Evolutionary conservation across 1,140 invertebrate species (phyloP), one percentile per base, ranked within the genome.

Genomic region (Heliconius nattereri): DNA sequence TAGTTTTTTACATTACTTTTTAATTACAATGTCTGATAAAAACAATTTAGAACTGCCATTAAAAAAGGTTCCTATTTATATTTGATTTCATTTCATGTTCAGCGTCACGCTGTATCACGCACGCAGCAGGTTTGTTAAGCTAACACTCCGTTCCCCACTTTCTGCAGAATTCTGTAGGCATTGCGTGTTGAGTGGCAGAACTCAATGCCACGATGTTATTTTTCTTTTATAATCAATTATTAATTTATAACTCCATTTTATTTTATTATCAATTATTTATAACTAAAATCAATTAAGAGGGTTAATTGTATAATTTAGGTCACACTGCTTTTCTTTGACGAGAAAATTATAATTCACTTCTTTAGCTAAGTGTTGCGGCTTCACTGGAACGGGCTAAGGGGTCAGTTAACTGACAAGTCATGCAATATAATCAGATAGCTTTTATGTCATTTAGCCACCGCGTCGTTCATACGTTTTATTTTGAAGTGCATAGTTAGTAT

Each of bases 341-440:
- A 37, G 76, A 75, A 81, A 78, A 81, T 81, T 81, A 81, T 81
- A 75, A 75, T 81, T 81, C 70, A 23, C 76, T 78, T 52, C 49
- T 74, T 35, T 78, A 66, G 57, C 72, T 74, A 77, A 66, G 76
- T 73, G 40, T 77, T 73, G 78, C 79, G 66, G 70, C 72, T 82
- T 80, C 76, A 82, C 80, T 80, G 78, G 80, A 80, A 78, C 66
- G 81, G 79, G 66, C 80, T 83, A 78, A 74, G 82, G 84, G 88
- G 86, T 86, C 84, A 74, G 78, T 40, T 83, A 84, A 86, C 73
- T 78, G 82, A 73, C 83, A 72, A 88, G 83, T 89, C 86, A 87
- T 85, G 81, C 75, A 73, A 78, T 83, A 78, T 87, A 85, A 87
- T 85, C 84, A 84, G 78, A 80, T 37, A 73, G 45, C 52, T 72